Base-by-base conservation (phyloP, 2,113 vertebrate genomes). In the Trochalopteron elliotii region DNA sequence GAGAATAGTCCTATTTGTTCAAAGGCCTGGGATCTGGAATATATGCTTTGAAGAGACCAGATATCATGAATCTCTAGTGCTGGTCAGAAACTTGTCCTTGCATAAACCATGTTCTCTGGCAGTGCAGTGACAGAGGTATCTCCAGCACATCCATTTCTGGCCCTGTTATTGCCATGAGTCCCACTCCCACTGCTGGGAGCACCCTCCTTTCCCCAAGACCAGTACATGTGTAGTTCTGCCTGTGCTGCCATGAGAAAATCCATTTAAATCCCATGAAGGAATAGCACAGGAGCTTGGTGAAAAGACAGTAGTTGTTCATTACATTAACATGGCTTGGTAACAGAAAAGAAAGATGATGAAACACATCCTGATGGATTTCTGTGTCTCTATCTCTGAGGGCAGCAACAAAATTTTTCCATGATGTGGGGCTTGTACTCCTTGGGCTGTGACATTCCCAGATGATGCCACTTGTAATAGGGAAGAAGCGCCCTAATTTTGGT, bases 311-410 rank as follows among this genome's bases (percentile, higher is more conserved):
- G 87, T 80, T 71, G 42, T 52, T 70, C 65, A 76, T 79, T 80
- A 69, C 39, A 53, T 95, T 91, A 91, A 92, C 30, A 79, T 59
- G 25, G 44, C 15, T 75, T 5, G 7, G 27, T 70, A 84, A 78
- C 14, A 96, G 84, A 91, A 65, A 82, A 49, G 40, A 86, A 93
- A 80, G 89, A 52, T 24, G 21, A 37, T 19, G 53, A 83, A 92
- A 72, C 24, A 8, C 27, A 80, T 69, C 96, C 91, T 84, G 77
- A 96, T 94, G 86, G 94, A 97, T 95, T 95, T 82, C 31, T 96
- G 60, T 83, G 74, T 90, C 78, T 23, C 74, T 64, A 11, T 83
- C 55, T 94, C 27, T 4, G 35, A 85, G 67, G 61, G 78, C 76
- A 95, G 79, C 65, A 90, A 92, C 65, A 80, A 93, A 52, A 27